Percentiles rank a stretch among this genome's conserved stretches.
Evolutionary conservation across 2,113 vertebrate species (phyloP).

Genomic region (Urocitellus parryii): DNA sequence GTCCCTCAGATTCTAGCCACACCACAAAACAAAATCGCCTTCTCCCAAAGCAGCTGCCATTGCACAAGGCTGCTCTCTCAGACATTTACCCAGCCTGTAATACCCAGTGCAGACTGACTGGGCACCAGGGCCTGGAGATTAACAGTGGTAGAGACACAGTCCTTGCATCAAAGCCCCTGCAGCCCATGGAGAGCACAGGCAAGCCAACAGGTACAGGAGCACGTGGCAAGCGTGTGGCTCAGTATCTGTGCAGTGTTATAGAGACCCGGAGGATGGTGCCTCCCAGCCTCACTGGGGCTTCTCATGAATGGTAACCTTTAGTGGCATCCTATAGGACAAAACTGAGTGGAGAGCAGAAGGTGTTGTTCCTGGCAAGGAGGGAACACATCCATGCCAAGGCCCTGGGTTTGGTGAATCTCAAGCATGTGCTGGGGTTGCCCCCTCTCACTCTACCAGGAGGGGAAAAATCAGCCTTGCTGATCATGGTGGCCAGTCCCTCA

Average conservation of each 20-base stretch:
- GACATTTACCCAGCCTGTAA: background rate
- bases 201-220: rapidly evolving
- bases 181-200: too few species aligned
- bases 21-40: background rate
- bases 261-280: background rate
- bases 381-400: background rate
- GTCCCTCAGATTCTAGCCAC: background rate
- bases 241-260: rapidly evolving
- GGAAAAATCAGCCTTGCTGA: background rate
- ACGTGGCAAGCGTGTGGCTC: rapidly evolving
- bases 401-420: background rate
- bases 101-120: too few species aligned
- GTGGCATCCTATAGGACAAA: background rate
- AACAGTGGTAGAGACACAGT: background rate
- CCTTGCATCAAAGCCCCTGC: background rate
- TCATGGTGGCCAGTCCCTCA: background rate
- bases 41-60: background rate
- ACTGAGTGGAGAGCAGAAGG: background rate
- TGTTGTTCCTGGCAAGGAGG: background rate
- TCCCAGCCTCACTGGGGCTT: background rate
- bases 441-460: background rate
- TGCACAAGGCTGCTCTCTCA: background rate
- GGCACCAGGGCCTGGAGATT: background rate
- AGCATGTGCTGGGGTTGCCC: rapidly evolving
- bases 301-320: background rate